Base-by-base conservation (phyloP, 2,888 invertebrate genomes). In the Thymelicus sylvestris region DNA sequence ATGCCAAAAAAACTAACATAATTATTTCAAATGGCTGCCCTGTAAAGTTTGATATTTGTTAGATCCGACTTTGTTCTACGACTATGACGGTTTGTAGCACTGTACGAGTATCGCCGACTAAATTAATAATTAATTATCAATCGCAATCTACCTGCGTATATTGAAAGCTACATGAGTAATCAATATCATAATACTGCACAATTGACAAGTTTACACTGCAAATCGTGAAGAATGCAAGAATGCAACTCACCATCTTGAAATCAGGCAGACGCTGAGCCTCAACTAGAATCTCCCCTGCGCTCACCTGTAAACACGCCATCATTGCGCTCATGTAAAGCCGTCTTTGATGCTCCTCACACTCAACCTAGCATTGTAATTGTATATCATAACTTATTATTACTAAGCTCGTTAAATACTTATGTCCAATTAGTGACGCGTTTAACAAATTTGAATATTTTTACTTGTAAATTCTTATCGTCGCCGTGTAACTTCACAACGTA, bases 271-370 rank as follows among this genome's bases (percentile, higher is more conserved):
- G 91, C 79, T 88, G 90, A 84, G 91, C 89, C 88, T 93, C 90
- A 87, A 92, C 86, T 81, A 92, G 88, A 86, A 92, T 90, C 89
- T 89, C 92, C 88, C 91, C 91, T 83, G 91, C 89, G 89, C 85
- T 92, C 88, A 93, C 93, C 93, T 93, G 92, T 84, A 87, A 92
- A 90, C 88, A 92, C 87, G 89, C 89, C 86, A 91, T 90, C 87
- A 90, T 87, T 88, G 86, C 86, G 86, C 88, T 89, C 86, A 89
- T 85, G 90, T 85, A 85, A 87, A 87, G 85, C 83, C 81, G 81
- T 83, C 83, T 83, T 83, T 85, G 80, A 80, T 83, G 84, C 83
- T 83, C 82, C 74, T 13, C 65, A 41, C 39, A 52, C 31, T 24
- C 38, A 48, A 15, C 41, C 15, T 57, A 57, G 0, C 57, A 38